A percentile compares a stretch with the other conserved stretches of the same genome.
These are phyloP conservation scores for Steinernema hermaphroditum DNA, from an alignment of 2,888 invertebrate genomes.

Conservation along the genomic window DNA sequence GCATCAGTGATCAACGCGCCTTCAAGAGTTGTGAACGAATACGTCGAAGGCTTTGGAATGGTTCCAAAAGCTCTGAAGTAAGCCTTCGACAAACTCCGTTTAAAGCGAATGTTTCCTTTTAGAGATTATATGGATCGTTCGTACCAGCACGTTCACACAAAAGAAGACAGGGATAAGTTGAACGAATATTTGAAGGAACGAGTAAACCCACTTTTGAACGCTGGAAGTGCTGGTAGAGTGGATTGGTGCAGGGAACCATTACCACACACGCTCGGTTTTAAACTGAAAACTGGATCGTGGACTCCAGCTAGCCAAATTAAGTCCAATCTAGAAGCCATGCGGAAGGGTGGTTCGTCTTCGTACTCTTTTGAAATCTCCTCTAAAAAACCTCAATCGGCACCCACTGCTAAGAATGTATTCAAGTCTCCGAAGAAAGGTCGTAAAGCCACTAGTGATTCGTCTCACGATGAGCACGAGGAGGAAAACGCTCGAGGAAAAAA, in stretches of 20 bases:
- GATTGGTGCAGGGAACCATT: conserved; percentile 93
- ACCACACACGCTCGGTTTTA: conserved; percentile 72
- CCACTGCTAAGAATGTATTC: conserved; percentile 15
- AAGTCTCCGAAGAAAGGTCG: conserved; percentile 14
- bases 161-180: conserved; percentile 87
- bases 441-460: conserved; percentile 10
- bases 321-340: conserved; percentile 11
- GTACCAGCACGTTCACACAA: conserved; percentile 84
- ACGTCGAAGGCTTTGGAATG: conserved; percentile 5
- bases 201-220: conserved; percentile 85
- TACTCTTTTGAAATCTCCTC: conserved; percentile 20
- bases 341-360: conserved; percentile 2
- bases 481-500: background rate
- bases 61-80: conserved; percentile 17
- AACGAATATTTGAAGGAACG: conserved; percentile 91
- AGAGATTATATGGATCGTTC: conserved; percentile 85
- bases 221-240: conserved; percentile 83
- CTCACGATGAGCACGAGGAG: conserved; percentile 23
- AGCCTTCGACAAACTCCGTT: too few species aligned
- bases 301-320: conserved; percentile 51
- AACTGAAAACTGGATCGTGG: conserved; percentile 46
- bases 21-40: conserved; percentile 6
- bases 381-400: background rate
- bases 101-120: too few species aligned
- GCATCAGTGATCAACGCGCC: background rate